Evolutionary conservation across 2,888 invertebrate species (phyloP), one percentile per base, ranked within the genome.

Genomic region (Erannis defoliaria): DNA sequence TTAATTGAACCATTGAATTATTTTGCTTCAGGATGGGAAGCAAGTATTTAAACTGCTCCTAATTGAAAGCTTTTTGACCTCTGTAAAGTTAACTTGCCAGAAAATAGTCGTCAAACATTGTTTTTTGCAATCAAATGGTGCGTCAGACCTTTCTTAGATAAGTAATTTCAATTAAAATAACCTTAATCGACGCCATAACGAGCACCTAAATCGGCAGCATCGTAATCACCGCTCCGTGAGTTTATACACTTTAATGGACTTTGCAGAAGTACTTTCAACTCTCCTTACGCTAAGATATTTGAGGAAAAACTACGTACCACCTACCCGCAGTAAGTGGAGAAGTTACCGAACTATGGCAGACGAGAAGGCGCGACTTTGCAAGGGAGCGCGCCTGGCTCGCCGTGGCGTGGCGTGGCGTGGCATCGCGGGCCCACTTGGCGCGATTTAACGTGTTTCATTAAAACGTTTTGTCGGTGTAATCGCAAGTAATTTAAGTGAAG

Each of bases 401-500:
- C 50, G 38, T 55, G 50, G 45, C 56, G 23, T 56, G 45, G 55
- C 49, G 19, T 50, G 55, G 55, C 62, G 77, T 76, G 76, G 76
- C 77, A 72, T 73, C 76, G 77, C 82, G 81, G 82, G 83, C 86
- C 85, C 89, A 87, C 86, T 89, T 84, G 87, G 88, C 84, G 87
- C 90, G 89, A 92, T 90, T 90, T 89, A 89, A 90, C 89, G 89
- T 90, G 90, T 91, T 92, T 89, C 90, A 91, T 92, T 91, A 92
- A 81, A 92, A 88, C 91, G 90, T 89, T 92, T 92, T 90, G 92
- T 90, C 89, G 91, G 92, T 90, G 89, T 93, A 92, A 93, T 92
- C 91, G 90, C 90, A 85, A 93, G 91, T 92, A 90, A 92, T 92
- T 92, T 92, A 91, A 92, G 88, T 90, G 91, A 90, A 91, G 92